phyloP scores from a whole-genome alignment of 2,888 invertebrate genomes.

The Peribatodes rhomboidaria region DNA sequence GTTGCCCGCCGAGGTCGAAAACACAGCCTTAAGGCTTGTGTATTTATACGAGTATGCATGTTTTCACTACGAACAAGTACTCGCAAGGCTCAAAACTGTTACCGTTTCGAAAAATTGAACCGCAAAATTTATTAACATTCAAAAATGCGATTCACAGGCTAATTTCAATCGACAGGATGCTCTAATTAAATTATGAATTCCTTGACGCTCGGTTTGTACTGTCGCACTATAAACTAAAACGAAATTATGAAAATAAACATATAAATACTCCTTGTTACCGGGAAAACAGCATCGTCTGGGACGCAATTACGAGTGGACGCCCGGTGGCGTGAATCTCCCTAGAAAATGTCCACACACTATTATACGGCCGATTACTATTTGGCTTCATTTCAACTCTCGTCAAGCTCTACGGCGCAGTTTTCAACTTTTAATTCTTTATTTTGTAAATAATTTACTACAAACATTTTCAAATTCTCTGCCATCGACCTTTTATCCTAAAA shows the following conservation, averaged over 20 bases:
- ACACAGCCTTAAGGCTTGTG: background rate
- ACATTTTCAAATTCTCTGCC: background rate
- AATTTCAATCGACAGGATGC: background rate
- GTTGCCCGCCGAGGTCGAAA: background rate
- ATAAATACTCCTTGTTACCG: constrained; percentile 16
- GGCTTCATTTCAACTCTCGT: constrained; percentile 45
- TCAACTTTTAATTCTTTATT: constrained; percentile 21
- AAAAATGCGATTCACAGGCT: background rate
- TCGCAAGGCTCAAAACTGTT: no score
- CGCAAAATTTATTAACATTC: background rate
- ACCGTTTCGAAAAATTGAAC: no score
- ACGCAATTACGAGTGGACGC: background rate
- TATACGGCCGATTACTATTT: constrained; percentile 46
- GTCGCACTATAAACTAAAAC: constrained; percentile 3
- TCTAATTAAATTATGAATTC: constrained; percentile 16
- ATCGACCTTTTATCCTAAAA: background rate
- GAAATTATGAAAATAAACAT: constrained; percentile 1
- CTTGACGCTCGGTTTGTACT: background rate
- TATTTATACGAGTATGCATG: no score
- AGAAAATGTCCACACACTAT: constrained; percentile 35
- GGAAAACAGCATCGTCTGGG: constrained; percentile 2
- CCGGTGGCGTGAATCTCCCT: constrained; percentile 32
- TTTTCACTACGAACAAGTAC: no score
- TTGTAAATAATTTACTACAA: constrained; percentile 3
- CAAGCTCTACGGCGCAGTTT: constrained; percentile 14